phyloP scores from a whole-genome alignment of 2,113 vertebrate genomes.

The Hydrolagus affinis region DNA sequence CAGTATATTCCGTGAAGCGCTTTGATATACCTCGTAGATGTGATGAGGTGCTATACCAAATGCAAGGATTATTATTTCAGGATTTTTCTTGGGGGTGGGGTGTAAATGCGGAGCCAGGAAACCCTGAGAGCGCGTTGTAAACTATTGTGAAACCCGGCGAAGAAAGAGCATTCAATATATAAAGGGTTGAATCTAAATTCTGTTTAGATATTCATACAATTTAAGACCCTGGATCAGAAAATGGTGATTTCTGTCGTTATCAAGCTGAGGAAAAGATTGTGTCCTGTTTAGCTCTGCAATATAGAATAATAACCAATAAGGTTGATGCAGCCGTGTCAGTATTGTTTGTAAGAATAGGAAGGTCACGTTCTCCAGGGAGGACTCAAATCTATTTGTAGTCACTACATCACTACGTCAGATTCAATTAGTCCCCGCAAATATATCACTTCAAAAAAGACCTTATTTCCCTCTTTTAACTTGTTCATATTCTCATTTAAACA shows the following conservation, averaged over 20 bases:
- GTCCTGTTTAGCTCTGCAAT: neutral
- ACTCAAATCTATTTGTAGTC: neutral
- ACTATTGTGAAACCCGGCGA: too few species aligned
- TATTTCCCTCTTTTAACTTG: neutral
- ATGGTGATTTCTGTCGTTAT: neutral
- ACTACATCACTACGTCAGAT: neutral
- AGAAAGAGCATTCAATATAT: too few species aligned
- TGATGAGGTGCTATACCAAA: too few species aligned
- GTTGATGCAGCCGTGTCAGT: neutral
- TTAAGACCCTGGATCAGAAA: neutral
- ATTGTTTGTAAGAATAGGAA: neutral
- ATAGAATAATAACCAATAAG: neutral
- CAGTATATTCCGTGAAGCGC: too few species aligned
- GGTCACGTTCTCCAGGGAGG: neutral
- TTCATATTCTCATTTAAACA: neutral
- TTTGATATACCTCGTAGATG: too few species aligned
- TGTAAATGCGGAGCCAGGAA: too few species aligned
- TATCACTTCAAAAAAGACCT: neutral
- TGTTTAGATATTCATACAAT: neutral
- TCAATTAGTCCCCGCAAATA: conserved; percentile 15
- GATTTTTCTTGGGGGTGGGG: too few species aligned
- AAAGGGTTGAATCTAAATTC: too few species aligned
- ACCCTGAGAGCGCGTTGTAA: too few species aligned
- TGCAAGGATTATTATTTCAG: too few species aligned
- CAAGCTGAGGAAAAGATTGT: neutral